Evolutionary conservation across 2,888 invertebrate genomes (phyloP).

Genomic region (Crematogaster levior): DNA sequence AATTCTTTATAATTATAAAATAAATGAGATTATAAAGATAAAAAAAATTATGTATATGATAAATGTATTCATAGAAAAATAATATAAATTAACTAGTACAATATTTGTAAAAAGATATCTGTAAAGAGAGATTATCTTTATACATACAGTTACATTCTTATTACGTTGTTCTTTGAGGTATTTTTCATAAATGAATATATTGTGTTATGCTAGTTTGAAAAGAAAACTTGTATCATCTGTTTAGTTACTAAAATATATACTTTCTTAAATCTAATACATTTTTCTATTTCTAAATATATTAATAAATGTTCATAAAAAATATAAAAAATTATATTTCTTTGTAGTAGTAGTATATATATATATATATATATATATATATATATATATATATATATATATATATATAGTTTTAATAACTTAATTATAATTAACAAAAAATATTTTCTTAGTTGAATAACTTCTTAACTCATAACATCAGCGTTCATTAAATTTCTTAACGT

Average conservation of each 20-base stretch:
- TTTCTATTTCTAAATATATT: slow-evolving; percentile 7
- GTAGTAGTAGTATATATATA: too few relatives aligned
- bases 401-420: too few relatives aligned
- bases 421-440: background rate
- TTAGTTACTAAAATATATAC: background rate
- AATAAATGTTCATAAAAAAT: background rate
- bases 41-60: background rate
- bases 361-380: too few relatives aligned
- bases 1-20: background rate
- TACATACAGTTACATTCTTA: background rate
- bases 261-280: background rate
- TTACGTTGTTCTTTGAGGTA: background rate
- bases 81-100: background rate
- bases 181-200: slow-evolving; percentile 3
- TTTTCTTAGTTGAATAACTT: background rate
- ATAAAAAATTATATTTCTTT: background rate
- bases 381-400: too few relatives aligned
- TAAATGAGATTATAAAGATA: too few relatives aligned
- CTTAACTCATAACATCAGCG: background rate
- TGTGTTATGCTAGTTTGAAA: background rate
- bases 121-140: background rate
- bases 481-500: background rate
- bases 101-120: background rate
- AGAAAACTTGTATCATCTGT: background rate
- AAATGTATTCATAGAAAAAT: background rate